Conservation (phyloP, 2,888 invertebrate genomes). For the Andrena bucephala region DNA sequence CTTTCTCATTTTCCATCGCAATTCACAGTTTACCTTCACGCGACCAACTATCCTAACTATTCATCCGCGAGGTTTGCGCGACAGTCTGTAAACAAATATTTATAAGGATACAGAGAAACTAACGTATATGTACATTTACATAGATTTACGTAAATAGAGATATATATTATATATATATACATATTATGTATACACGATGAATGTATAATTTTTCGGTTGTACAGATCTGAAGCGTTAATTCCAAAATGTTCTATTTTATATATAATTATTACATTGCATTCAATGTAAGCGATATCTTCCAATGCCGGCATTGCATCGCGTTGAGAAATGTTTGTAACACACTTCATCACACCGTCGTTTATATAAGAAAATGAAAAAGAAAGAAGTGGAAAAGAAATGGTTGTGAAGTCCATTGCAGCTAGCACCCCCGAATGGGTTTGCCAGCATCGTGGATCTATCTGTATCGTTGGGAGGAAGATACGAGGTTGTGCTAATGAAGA, state of each 20-base stretch:
- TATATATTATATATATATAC: constrained; percentile 64
- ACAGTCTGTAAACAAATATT: constrained; percentile 50
- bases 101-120: constrained; percentile 55
- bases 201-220: constrained; percentile 77
- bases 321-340: constrained; percentile 51
- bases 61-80: constrained; percentile 55
- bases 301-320: constrained; percentile 71
- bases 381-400: constrained; percentile 44
- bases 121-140: constrained; percentile 67
- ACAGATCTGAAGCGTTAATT: constrained; percentile 78
- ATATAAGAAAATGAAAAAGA: constrained; percentile 7
- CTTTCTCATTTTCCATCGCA: constrained; percentile 2
- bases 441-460: constrained; percentile 54
- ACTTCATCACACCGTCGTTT: constrained; percentile 41
- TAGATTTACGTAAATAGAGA: constrained; percentile 62
- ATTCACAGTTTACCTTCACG: constrained; percentile 37
- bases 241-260: constrained; percentile 79
- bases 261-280: constrained; percentile 75
- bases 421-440: constrained; percentile 16
- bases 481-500: constrained; percentile 73
- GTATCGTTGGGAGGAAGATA: constrained; percentile 24
- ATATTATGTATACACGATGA: constrained; percentile 67
- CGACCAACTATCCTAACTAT: constrained; percentile 63
- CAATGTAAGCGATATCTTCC: constrained; percentile 72
- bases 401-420: constrained; percentile 55